Base-by-base conservation (phyloP, 2,113 vertebrate genomes). In the Phalacrocorax aristotelis region DNA sequence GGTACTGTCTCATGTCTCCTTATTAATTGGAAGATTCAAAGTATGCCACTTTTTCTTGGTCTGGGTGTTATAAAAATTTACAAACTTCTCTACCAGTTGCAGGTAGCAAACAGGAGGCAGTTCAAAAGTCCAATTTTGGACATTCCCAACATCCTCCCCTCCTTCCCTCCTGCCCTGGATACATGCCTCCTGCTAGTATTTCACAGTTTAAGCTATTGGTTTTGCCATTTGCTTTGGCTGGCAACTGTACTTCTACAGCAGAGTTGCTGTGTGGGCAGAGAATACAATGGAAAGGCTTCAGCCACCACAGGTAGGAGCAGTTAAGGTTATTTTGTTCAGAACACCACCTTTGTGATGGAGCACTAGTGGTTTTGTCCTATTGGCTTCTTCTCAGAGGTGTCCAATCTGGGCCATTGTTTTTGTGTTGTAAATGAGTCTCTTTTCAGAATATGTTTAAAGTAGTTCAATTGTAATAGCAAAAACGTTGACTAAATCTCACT, bases 241-340 rank as follows among this genome's bases (percentile, higher is more conserved):
- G 25, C 61, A 64, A 34, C 7, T 13, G 21, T 57, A 15, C 62
- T 86, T 90, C 60, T 83, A 42, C 48, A 78, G 54, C 19, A 58
- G 72, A 90, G 26, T 54, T 69, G 34, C 34, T 16, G 40, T 44
- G 4, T 75, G 22, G 30, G 20, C 30, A 65, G 40, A 30, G 10
- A 58, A 72, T 61, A 49, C 36, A 62, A 51, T 11, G 17, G 11
- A 74, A 83, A 74, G 22, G 10, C 65, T 57, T 82, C 13, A 46
- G 11, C 10, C 9, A 42, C n/a, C 4, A 1, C 48, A 29, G 29
- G 22, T 15, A 40, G 48, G 27, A 70, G 16, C 0, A 1, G 12
- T 69, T 87, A 83, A 74, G 3, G 7, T 32, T 49, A 22, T 32
- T 74, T 69, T 62, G 8, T 34, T 64, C 34, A 69, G 34, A 58